A percentile compares a stretch with the other conserved stretches of the same genome.
These are phyloP conservation scores for Polietes domitor DNA, from an alignment of 2,888 invertebrate genomes.

Conservation along the genomic window DNA sequence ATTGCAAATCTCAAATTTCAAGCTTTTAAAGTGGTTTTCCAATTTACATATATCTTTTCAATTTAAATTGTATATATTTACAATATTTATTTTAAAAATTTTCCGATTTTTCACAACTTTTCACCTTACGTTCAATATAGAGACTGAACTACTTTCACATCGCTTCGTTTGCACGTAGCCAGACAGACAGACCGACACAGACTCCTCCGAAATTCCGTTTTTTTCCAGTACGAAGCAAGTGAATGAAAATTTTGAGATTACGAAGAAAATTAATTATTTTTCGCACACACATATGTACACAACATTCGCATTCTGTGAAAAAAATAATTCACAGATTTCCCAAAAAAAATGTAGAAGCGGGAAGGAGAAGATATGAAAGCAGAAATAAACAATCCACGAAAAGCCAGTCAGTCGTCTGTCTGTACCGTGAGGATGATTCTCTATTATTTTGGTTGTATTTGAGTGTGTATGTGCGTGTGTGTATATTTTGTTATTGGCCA, in stretches of 20 bases:
- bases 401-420: slow-evolving; percentile 23
- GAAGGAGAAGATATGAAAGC: slow-evolving; percentile 31
- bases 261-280: not conserved
- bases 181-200: not conserved
- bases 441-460: not conserved
- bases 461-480: not conserved
- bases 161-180: not conserved
- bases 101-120: slow-evolving; percentile 38
- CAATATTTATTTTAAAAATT: slow-evolving; percentile 7
- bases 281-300: not conserved
- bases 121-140: slow-evolving; percentile 40
- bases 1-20: not conserved
- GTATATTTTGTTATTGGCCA: slow-evolving; percentile 40
- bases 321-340: not conserved
- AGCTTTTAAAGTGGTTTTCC: no score
- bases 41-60: not conserved
- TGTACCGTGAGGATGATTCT: slow-evolving; percentile 6
- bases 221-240: not conserved
- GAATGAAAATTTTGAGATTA: not conserved
- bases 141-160: slow-evolving; percentile 43
- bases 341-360: not conserved
- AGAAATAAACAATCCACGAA: slow-evolving; percentile 47
- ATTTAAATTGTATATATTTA: not conserved
- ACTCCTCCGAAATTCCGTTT: not conserved
- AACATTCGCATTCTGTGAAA: slow-evolving; percentile 9